These are phyloP conservation scores for Upupa epops DNA, from an alignment of 2,113 vertebrate species.

Conservation along the genomic window DNA sequence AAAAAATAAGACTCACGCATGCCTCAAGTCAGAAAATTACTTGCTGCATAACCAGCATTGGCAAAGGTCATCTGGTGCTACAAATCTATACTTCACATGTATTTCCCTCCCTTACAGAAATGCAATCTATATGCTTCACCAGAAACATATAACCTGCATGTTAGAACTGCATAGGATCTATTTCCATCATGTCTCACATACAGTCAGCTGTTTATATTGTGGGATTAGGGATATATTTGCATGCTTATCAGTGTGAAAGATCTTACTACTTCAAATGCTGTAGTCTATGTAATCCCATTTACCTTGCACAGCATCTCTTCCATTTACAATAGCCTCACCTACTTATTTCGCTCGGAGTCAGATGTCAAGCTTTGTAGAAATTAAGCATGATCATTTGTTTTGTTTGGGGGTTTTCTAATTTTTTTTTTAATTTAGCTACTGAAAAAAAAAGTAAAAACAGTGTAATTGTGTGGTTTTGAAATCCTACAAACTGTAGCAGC, in stretches of 20 bases:
- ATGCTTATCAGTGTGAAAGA: neutral
- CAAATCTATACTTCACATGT: neutral
- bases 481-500: neutral
- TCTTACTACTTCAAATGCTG: neutral
- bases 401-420: fast-evolving
- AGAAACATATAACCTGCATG: neutral
- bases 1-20: neutral
- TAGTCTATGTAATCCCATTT: neutral
- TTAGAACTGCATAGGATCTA: neutral
- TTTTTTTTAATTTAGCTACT: neutral
- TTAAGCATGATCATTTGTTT: neutral
- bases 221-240: neutral
- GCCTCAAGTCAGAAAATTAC: neutral
- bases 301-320: neutral
- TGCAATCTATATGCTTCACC: neutral
- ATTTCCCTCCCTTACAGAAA: neutral
- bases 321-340: neutral
- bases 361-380: neutral
- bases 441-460: neutral
- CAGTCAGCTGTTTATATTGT: neutral
- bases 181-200: neutral
- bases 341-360: neutral
- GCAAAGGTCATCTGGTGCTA: neutral
- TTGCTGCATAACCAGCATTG: neutral
- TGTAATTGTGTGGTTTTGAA: neutral